Evolutionary conservation across 1,140 invertebrate genomes (phyloP).

Genomic region (Forficula auricularia): DNA sequence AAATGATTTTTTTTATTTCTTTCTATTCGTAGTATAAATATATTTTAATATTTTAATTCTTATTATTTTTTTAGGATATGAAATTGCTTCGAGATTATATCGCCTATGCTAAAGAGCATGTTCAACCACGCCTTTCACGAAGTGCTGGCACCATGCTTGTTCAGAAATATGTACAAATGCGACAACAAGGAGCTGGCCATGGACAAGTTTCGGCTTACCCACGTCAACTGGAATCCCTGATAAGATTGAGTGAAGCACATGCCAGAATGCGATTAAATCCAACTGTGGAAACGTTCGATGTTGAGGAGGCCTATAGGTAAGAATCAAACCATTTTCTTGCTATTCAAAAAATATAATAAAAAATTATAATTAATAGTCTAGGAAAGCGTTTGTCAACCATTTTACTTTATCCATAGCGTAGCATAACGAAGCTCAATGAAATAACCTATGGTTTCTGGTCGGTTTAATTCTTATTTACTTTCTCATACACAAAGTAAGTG

Average conservation of each 20-base stretch:
- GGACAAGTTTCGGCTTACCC: slow-evolving; percentile 97
- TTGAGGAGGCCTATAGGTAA: slow-evolving; percentile 85
- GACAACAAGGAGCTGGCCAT: slow-evolving; percentile 69
- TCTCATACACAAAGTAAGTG: too few species aligned
- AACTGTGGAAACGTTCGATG: slow-evolving; percentile 69
- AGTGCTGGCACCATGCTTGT: slow-evolving; percentile 79
- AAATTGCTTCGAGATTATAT: slow-evolving; percentile 87
- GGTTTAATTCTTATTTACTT: too few species aligned
- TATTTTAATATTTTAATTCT: too few species aligned
- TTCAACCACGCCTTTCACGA: slow-evolving; percentile 74
- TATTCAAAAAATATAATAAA: too few species aligned
- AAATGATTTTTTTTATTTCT: too few species aligned
- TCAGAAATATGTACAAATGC: slow-evolving; percentile 91
- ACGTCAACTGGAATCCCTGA: slow-evolving; percentile 90
- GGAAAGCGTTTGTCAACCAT: too few species aligned
- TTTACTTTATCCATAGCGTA: too few species aligned
- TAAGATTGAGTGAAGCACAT: slow-evolving; percentile 89
- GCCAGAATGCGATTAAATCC: slow-evolving; percentile 80
- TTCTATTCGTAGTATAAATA: too few species aligned
- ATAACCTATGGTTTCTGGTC: too few species aligned
- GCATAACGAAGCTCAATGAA: too few species aligned
- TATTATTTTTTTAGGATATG: slow-evolving; percentile 76
- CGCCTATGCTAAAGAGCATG: slow-evolving; percentile 78
- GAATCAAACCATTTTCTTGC: too few species aligned
- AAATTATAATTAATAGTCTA: too few species aligned